These are phyloP conservation scores for Choloepus hoffmanni DNA, from an alignment of 2,113 vertebrate species.

Conservation along the genomic window DNA sequence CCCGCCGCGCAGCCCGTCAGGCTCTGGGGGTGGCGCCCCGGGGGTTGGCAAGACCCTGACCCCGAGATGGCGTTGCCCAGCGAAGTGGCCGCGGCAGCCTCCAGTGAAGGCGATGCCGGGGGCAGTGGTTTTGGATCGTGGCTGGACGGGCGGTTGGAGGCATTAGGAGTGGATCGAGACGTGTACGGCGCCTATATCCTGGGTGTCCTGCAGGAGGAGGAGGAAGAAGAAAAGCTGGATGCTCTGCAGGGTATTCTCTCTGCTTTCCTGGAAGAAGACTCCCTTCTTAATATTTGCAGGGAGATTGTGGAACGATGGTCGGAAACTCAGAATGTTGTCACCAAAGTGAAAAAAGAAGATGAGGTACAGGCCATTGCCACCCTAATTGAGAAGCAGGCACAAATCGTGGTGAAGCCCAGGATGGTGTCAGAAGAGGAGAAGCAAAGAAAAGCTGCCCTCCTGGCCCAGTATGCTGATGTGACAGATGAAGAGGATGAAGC, in stretches of 20 bases:
- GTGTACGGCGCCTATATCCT: slow-evolving; percentile 95
- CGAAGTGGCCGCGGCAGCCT: slow-evolving; percentile 77
- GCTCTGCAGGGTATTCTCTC: slow-evolving; percentile 93
- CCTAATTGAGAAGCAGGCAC: slow-evolving; percentile 98
- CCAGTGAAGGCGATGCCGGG: slow-evolving; percentile 76
- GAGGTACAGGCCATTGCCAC: slow-evolving; percentile 95
- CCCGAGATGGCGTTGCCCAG: slow-evolving; percentile 94
- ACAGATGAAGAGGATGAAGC: slow-evolving; percentile 93
- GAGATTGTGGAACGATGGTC: slow-evolving; percentile 95
- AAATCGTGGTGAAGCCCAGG: slow-evolving; percentile 96
- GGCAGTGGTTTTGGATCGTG: slow-evolving; percentile 90
- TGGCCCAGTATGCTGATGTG: slow-evolving; percentile 96
- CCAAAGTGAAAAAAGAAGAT: slow-evolving; percentile 88
- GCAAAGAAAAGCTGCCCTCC: slow-evolving; percentile 94
- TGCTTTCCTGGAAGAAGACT: slow-evolving; percentile 95
- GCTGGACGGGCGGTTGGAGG: slow-evolving; percentile 91
- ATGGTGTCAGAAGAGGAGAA: slow-evolving; percentile 92
- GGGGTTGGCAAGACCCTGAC: slow-evolving; percentile 72
- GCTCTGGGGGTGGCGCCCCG: slow-evolving; percentile 70
- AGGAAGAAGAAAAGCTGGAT: slow-evolving; percentile 93
- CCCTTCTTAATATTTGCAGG: slow-evolving; percentile 91
- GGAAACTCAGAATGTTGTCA: slow-evolving; percentile 85
- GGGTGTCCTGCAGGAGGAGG: slow-evolving; percentile 92
- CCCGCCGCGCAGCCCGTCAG: slow-evolving; percentile 57
- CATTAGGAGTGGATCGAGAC: slow-evolving; percentile 91